These are phyloP conservation scores for Perithous albicinctus DNA, from an alignment of 2,888 invertebrate genomes.

Conservation along the genomic window DNA sequence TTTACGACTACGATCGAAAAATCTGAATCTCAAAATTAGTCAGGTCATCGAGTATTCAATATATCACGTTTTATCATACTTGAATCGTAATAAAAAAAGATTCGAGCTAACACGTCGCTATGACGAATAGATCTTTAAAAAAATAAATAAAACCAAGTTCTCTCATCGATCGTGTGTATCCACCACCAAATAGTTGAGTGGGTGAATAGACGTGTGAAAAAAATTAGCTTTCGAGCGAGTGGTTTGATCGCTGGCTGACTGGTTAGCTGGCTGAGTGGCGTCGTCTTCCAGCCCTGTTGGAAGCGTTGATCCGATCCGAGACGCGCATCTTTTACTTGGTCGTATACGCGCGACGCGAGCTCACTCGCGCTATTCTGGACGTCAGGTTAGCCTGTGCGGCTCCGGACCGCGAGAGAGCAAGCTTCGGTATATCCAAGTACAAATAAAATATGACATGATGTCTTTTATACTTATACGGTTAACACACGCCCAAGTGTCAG, in stretches of 20 bases:
- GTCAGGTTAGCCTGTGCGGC: constrained; percentile 39
- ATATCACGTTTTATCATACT: constrained; percentile 53
- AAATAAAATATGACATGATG: constrained; percentile 70
- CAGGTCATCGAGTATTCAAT: constrained; percentile 65
- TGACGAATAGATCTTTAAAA: constrained; percentile 19
- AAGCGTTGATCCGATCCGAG: constrained; percentile 54
- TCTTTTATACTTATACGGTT: constrained; percentile 69
- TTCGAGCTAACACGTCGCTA: background rate
- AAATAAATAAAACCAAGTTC: background rate
- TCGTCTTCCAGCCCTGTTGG: constrained; percentile 34
- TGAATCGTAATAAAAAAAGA: constrained; percentile 14
- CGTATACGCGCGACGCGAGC: constrained; percentile 19
- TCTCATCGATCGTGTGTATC: constrained; percentile 2
- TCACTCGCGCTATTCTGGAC: constrained; percentile 33
- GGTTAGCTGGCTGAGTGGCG: constrained; percentile 15
- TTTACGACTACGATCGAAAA: constrained; percentile 57
- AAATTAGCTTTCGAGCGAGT: constrained; percentile 40
- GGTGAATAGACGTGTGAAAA: constrained; percentile 17
- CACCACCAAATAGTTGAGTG: constrained; percentile 28
- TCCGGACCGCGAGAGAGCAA: constrained; percentile 46
- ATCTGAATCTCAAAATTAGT: constrained; percentile 66
- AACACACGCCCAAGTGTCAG: constrained; percentile 67
- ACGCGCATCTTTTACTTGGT: constrained; percentile 39
- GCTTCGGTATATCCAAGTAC: constrained; percentile 54
- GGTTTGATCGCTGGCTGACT: constrained; percentile 38